Evolutionary conservation across 2,888 invertebrate genomes (phyloP), one percentile per base, ranked within the genome.

Genomic region (Hirtodrosophila histrioides): DNA sequence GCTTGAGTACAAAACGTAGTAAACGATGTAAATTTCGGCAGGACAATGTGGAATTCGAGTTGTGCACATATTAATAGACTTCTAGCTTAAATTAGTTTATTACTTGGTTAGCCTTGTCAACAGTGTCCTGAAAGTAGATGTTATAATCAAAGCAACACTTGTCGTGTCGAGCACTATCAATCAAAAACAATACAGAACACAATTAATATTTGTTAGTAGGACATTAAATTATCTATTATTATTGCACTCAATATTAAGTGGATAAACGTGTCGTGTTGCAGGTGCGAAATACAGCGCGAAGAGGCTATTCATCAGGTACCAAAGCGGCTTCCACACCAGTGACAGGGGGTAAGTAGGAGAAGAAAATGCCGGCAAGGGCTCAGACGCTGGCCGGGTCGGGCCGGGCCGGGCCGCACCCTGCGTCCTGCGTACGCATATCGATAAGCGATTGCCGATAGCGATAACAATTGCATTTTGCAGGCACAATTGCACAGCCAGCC

Each of bases 261-360:
- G 8, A 11, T 45, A 11, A 51, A 45, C 17, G 27, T 27, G 31
- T 31, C 49, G 51, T 58, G 27, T 75, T 67, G 10, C 75, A 74
- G 73, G 71, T 75, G 10, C 36, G 40, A 44, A 44, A 39, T 17
- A 43, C 27, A 33, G 46, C 33, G 10, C 50, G 45, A 12, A 65
- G 70, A 48, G 17, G 12, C 7, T 70, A 41, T 51, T 41, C 70
- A 39, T 6, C 46, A 6, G 44, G 23, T 23, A 36, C 11, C 39
- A 56, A 60, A 29, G 11, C 17, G 36, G 43, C 2, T 17, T 31
- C 36, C 23, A 57, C 53, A 62, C 43, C 66, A 46, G 78, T 66
- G 57, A 78, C 78, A 57, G 75, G 75, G 55, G 73, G 81, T 81
- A 66, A 81, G 69, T 55, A 31, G 9, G 9, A 9, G 31, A 9